Base-by-base conservation (phyloP, 2,888 invertebrate genomes). In the Drosophila engyochracea region DNA sequence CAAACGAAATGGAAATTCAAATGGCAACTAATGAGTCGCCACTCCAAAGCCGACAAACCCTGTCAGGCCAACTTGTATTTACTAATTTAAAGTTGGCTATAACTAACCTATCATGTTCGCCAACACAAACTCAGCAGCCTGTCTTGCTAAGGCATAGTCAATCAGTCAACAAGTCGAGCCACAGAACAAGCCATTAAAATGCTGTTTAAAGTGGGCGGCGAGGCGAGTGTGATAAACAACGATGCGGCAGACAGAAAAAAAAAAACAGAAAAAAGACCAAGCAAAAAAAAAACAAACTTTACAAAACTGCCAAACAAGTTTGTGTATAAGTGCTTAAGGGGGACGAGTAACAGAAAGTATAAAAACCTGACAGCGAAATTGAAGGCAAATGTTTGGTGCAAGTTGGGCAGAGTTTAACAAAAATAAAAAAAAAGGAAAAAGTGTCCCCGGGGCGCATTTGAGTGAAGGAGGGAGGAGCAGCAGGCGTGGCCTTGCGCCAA, bases 101-200 rank as follows among this genome's bases (percentile, higher is more conserved):
- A 37, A 58, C 63, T 47, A 53, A 54, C 55, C 57, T 71, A 76
- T 61, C 66, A 63, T 60, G 71, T 81, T 66, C 51, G 52, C 30
- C 69, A 47, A 58, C 37, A 47, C 28, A 64, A 73, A 41, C 60
- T 55, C 70, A 73, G 47, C 62, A 63, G 49, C 54, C 47, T 61
- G 33, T 31, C 70, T n/a, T 9, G n/a, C 25, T 25, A 19, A 41
- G 60, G 54, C 60, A 39, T 71, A 87, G 85, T 74, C 81, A 85
- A 69, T 82, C 84, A 89, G 75, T 77, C 79, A 81, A 75, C 71
- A 86, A 81, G 74, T 74, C 81, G 72, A 70, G 70, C 87, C 80
- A 74, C 89, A 89, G 79, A 89, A 84, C 81, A 90, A 90, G 79
- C 79, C 76, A 89, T 87, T 85, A 81, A 89, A 74, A 86, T 74